Conservation (phyloP, 2,888 invertebrate genomes). For the Leptinotarsa juncta region DNA sequence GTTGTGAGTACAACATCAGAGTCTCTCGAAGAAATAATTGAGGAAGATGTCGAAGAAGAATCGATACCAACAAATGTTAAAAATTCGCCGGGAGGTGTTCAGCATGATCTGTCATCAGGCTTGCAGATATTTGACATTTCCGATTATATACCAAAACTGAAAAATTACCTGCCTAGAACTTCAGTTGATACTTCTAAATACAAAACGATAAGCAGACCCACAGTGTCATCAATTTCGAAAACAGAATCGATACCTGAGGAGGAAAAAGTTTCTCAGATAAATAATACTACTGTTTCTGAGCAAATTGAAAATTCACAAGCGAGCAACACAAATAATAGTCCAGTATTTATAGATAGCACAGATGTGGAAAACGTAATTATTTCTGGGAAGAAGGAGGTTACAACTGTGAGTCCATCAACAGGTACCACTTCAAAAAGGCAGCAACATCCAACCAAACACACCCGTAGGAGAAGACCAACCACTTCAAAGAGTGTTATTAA, state of each 20-base stretch:
- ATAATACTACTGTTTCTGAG: conserved; percentile 46
- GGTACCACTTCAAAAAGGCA: conserved; percentile 34
- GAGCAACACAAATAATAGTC: conserved; percentile 24
- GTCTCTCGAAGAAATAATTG: conserved; percentile 44
- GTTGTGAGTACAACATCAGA: conserved; percentile 46
- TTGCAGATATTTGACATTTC: conserved; percentile 61
- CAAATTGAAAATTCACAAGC: conserved; percentile 20
- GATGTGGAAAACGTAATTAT: not conserved
- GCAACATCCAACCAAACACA: conserved; percentile 27
- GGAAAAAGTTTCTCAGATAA: conserved; percentile 15
- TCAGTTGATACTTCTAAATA: conserved; percentile 63
- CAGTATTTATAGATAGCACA: not conserved
- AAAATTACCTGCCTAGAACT: conserved; percentile 58
- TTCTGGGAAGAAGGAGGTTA: not conserved
- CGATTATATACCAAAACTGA: conserved; percentile 61
- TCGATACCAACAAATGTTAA: conserved; percentile 46
- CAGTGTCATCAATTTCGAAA: conserved; percentile 50
- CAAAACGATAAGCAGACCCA: conserved; percentile 60
- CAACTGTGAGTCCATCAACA: conserved; percentile 15
- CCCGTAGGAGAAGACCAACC: conserved; percentile 44
- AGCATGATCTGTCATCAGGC: conserved; percentile 38
- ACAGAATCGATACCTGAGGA: conserved; percentile 39
- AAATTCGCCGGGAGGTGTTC: conserved; percentile 58
- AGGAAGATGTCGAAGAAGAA: conserved; percentile 48
- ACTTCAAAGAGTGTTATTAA: conserved; percentile 39